These are phyloP conservation scores for Akabosia matsudoensis DNA, from an alignment of 1,140 invertebrate species.

Conservation along the genomic window DNA sequence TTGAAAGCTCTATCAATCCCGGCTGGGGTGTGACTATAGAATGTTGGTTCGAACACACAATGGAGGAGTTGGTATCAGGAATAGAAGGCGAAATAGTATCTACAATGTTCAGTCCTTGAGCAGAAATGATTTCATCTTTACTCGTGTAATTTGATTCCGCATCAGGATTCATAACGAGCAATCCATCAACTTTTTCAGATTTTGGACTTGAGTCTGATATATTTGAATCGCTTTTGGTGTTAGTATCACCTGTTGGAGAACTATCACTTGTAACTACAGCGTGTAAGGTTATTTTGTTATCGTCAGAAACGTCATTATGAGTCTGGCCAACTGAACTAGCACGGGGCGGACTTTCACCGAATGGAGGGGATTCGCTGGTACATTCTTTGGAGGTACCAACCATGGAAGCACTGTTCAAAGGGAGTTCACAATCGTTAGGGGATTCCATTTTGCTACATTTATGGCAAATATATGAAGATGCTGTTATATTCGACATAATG, in stretches of 20 bases:
- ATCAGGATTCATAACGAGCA: neutral
- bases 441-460: constrained; percentile 18
- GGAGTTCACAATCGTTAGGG: neutral
- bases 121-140: neutral
- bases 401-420: neutral
- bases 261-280: neutral
- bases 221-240: neutral
- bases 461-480: neutral
- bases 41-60: neutral
- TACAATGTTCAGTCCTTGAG: neutral
- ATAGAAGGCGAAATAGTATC: neutral
- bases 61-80: constrained; percentile 5
- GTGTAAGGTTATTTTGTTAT: constrained; percentile 16
- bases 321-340: neutral
- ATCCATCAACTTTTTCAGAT: neutral
- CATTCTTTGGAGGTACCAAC: neutral
- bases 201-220: neutral
- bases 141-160: neutral
- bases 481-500: neutral
- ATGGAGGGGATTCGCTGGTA: neutral
- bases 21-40: neutral
- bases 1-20: neutral
- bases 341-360: neutral
- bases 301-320: neutral
- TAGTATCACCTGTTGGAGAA: neutral